Base-by-base conservation (phyloP, 2,888 invertebrate species). In the Laothoe populi region DNA sequence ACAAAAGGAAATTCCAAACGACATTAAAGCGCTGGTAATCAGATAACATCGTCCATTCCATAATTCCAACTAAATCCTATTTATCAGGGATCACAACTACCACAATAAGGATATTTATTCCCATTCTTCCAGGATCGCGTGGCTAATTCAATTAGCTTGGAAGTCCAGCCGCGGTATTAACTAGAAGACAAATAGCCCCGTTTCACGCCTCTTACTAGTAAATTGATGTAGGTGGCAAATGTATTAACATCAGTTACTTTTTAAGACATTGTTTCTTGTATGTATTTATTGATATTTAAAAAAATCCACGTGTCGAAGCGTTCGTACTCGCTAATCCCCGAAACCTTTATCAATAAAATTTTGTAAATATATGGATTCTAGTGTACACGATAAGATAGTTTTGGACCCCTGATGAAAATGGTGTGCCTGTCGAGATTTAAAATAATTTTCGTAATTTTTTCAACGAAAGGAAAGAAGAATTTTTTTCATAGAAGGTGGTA, bases 141-240 rank as follows among this genome's bases (percentile, higher is more conserved):
- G 62, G 74, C 82, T 87, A 87, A 88, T 89, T 88, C 79, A 86
- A 89, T 89, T 88, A 86, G 79, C 75, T 71, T 70, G 78, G 78
- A 79, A 77, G 81, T 71, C 75, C 77, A 79, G 74, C 74, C 74
- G 77, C 72, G 78, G 78, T 86, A 85, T 87, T 84, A 87, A 79
- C 74, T 74, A 74, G 73, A 86, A 90, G 90, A 90, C 82, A 87
- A 89, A 90, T 86, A 75, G 84, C 77, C 70, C 68, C 66, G 74
- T 79, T 86, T 83, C 89, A 88, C 87, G 90, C 88, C 85, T 78
- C 74, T 65, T 72, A 42, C 49, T 40, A 40, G 40, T 61, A 42
- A 49, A 49, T 49, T 61, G 42, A 13, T 26, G 49, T 53, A 61
- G 53, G 42, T 61, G 60, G 53, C 40, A 31, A 61, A 59, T 59